Evolutionary conservation across 1,140 invertebrate genomes (phyloP), one percentile per base, ranked within the genome.

Genomic region (Magallana angulata): DNA sequence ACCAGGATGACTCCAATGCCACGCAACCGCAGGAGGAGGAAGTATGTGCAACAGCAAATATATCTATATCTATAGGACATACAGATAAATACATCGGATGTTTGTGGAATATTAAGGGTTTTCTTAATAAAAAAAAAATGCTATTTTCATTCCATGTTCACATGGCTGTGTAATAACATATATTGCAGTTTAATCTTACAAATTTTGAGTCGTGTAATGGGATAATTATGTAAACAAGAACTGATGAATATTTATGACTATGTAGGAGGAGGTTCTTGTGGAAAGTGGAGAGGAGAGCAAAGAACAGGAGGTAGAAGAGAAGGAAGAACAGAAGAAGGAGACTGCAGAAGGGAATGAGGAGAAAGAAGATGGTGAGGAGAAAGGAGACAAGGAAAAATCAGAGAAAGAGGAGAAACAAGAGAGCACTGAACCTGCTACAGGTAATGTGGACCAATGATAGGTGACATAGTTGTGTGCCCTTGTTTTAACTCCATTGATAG

Each of bases 351-450:
- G 36, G 36, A 48, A 3, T 48, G 36, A 5, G 71, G 89, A 90
- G 18, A 85, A 87, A 59, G 71, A 90, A 85, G 83, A 82, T 82
- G 87, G 62, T 30, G 85, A 59, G 18, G 84, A 87, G 30, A 81
- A 90, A 84, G 82, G 86, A 56, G 88, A 88, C 16, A 62, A 85
- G 18, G 90, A 90, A 48, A 85, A 90, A 68, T 81, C 87, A 59
- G 90, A 88, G 48, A 89, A 84, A 80, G 84, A 89, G 71, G 68
- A 84, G 16, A 85, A 89, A 57, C 82, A 90, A 85, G 83, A 89
- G 86, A 86, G 83, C 48, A 87, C 87, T 81, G 86, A 84, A 24
- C 24, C 24, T 30, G n/a, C 8, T 16, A 24, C 36, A 60, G 57
- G 60, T 84, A 62, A 84, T 12, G 57, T 12, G n/a, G n/a, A n/a